Base-by-base conservation (phyloP, 2,888 invertebrate species). In the Seira sanloemensis region DNA sequence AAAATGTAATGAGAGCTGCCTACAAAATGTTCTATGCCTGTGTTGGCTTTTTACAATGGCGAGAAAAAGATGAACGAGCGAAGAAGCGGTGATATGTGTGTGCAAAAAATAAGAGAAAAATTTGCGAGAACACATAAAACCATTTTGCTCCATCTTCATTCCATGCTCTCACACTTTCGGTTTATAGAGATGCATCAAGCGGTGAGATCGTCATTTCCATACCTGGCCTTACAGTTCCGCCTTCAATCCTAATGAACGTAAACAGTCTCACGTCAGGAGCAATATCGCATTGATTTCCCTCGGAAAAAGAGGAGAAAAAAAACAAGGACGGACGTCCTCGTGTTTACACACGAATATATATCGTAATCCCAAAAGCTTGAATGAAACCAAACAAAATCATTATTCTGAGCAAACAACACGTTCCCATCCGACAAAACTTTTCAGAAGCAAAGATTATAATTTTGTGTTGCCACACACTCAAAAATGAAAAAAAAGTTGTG, bases 211-310 rank as follows among this genome's bases (percentile, higher is more conserved):
- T 54, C 68, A 77, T 77, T 71, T 78, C 71, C 69, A 78, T 78
- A 78, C 78, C 78, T 78, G 78, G 27, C n/a, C 50, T 50, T 7
- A 7, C 2, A 16, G 50, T 18, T 50, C n/a, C 5, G 50, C 37
- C 37, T 37, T 37, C 58, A n/a, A 66, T 25, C 26, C 69, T 78
- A 78, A 78, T 78, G 78, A 78, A 78, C 58, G 69, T 62, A 69
- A 69, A 78, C 78, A 77, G n/a, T 50, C 62, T 78, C 78, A 5
- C 62, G 78, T 78, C 78, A 76, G 67, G 46, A n/a, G 24, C 25
- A 76, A 76, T 67, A 67, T 67, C 67, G 76, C 50, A 25, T 76
- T 67, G 66, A 76, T 76, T 76, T 24, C 7, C 65, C 21, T 65
- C 7, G 24, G 24, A 67, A 67, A 7, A 21, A 67, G 24, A 67